Base-by-base conservation (phyloP, 1,140 invertebrate species). In the Mizuhopecten yessoensis region DNA sequence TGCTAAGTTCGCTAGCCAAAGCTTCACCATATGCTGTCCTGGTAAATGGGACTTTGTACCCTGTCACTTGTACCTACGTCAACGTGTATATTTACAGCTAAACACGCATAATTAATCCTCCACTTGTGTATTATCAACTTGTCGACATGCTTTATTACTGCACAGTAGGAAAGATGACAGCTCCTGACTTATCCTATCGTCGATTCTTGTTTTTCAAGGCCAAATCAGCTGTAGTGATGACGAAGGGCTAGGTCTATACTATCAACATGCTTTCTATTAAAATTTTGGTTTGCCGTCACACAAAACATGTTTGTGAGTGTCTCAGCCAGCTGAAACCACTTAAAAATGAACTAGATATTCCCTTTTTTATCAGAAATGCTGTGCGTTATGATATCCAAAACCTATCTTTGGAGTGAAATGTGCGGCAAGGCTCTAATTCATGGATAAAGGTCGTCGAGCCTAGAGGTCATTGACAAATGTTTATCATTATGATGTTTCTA, bases 391-490 rank as follows among this genome's bases (percentile, higher is more conserved):
- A 75, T 29, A 29, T 75, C 11, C 1, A 75, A 75, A 75, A 5
- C 57, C 57, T 75, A 75, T 75, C 23, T 75, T 29, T 7, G 57
- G 23, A 75, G 5, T 75, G 5, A 29, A 5, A 29, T 9, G 17
- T n/a, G 23, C 20, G 13, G n/a, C 57, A 9, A 9, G 29, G n/a
- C 29, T 75, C 23, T 75, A 75, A 5, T 9, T 29, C 17, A 29
- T 75, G 5, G n/a, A 29, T 75, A 75, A 75, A 75, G 57, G 57
- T 75, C n/a, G 29, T 75, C 57, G 57, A 75, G 57, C 57, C n/a
- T 29, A 75, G 57, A 75, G 57, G 57, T n/a, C 57, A 75, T 75
- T 75, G 57, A 17, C 57, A 75, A 45, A 75, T 75, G 57, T 75
- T 75, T 5, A 75, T 75, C 17, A 17, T 1, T 17, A 45, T 45